These are phyloP conservation scores for Aplochiton taeniatus DNA, from an alignment of 2,797 vertebrate species.

Conservation along the genomic window DNA sequence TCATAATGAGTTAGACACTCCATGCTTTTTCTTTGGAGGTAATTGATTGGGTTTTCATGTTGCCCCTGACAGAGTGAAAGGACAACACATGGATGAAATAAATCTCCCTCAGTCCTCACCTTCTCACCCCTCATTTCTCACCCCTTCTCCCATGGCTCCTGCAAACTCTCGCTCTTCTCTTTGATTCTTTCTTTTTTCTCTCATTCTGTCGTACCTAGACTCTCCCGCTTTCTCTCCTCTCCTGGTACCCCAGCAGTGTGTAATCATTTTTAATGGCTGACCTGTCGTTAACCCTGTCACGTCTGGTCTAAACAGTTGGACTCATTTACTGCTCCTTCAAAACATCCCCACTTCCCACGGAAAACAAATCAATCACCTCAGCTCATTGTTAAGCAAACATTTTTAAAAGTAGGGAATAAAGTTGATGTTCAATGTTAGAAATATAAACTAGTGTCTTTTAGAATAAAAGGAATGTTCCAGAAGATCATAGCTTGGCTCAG, in stretches of 20 bases:
- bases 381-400: conserved; percentile 15
- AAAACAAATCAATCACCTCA: conserved; percentile 43
- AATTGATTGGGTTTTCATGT: conserved; percentile 62
- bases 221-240: conserved; percentile 7
- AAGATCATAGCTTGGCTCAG: no score
- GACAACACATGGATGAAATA: conserved; percentile 36
- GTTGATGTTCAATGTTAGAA: no score
- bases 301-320: conserved; percentile 64
- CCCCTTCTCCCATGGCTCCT: background rate
- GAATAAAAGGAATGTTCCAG: no score
- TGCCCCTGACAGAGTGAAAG: conserved; percentile 46
- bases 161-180: background rate
- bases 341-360: conserved; percentile 49
- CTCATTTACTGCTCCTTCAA: conserved; percentile 58
- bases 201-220: background rate
- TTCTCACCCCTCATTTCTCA: background rate
- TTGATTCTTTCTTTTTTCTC: background rate
- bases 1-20: conserved; percentile 18
- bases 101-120: conserved; percentile 35
- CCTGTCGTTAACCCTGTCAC: conserved; percentile 66
- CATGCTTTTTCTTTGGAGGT: conserved; percentile 12
- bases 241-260: conserved; percentile 27
- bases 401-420: no score
- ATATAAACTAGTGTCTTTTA: no score
- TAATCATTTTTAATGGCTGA: conserved; percentile 56